Evolutionary conservation across 2,888 invertebrate species (phyloP).

Genomic region (Lathronympha strigana): DNA sequence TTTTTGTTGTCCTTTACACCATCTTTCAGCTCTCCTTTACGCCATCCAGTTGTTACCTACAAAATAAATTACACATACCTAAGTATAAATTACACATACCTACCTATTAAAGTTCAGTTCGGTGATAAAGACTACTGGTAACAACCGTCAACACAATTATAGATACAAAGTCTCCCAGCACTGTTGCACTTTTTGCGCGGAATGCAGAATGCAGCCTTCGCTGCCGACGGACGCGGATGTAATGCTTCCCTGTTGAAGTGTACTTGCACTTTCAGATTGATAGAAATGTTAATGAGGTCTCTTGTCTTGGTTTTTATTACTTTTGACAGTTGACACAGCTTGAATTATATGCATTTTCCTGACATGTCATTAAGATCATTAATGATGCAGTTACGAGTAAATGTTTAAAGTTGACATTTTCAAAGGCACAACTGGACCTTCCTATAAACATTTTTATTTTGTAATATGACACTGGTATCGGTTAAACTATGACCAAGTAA

Average conservation of each 20-base stretch:
- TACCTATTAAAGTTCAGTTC: background rate
- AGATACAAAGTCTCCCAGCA: background rate
- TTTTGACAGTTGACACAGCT: background rate
- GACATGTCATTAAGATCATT: background rate
- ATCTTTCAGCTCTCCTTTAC: too few species aligned
- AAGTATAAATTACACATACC: background rate
- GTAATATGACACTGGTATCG: too few species aligned
- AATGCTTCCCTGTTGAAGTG: constrained; percentile 31
- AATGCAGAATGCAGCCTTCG: constrained; percentile 37
- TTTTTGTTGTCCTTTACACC: too few species aligned
- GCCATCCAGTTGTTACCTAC: too few species aligned
- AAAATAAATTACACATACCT: too few species aligned
- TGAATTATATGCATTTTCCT: background rate
- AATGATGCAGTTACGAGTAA: background rate
- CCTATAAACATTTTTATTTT: too few species aligned
- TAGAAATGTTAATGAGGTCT: constrained; percentile 6
- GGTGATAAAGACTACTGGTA: background rate
- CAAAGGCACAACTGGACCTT: too few species aligned
- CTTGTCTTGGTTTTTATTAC: background rate
- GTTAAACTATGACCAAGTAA: too few species aligned
- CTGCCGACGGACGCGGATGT: constrained; percentile 21
- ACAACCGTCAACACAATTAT: background rate
- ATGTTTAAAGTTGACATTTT: background rate
- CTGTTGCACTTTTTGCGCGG: constrained; percentile 9
- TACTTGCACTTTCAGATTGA: constrained; percentile 24